phyloP scores from a whole-genome alignment of 2,888 invertebrate genomes.

The Sinopyrophorus schimmeli region DNA sequence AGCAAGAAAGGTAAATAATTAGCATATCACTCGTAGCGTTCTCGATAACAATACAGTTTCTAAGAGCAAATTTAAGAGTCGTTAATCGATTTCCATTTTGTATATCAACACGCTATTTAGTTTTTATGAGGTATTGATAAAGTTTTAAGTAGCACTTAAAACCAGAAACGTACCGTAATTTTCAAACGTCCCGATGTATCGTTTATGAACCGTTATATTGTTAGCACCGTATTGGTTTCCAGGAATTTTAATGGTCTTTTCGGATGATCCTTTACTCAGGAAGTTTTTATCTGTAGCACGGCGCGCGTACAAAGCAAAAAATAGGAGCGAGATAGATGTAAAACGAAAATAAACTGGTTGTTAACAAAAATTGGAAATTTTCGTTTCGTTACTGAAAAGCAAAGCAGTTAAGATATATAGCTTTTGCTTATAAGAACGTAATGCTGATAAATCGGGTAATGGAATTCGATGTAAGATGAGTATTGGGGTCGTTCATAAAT shows the following conservation, averaged over 20 bases:
- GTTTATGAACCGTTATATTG: slow-evolving; percentile 32
- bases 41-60: slow-evolving; percentile 6
- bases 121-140: slow-evolving; percentile 36
- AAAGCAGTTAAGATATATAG: slow-evolving; percentile 13
- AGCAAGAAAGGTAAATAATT: no score
- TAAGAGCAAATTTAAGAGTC: slow-evolving; percentile 25
- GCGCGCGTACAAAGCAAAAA: not conserved
- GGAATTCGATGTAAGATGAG: slow-evolving; percentile 29
- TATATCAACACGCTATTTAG: slow-evolving; percentile 33
- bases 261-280: not conserved
- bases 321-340: not conserved
- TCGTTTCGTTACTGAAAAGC: slow-evolving; percentile 7
- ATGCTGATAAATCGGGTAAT: slow-evolving; percentile 31
- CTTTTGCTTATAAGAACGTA: slow-evolving; percentile 28
- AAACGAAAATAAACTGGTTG: slow-evolving; percentile 1
- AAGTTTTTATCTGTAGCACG: slow-evolving; percentile 6
- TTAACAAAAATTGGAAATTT: slow-evolving; percentile 9
- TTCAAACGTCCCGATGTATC: slow-evolving; percentile 31
- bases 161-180: slow-evolving; percentile 35
- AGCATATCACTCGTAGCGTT: no score
- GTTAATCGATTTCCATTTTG: slow-evolving; percentile 40
- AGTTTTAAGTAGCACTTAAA: slow-evolving; percentile 39
- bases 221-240: slow-evolving; percentile 30
- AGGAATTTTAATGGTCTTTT: slow-evolving; percentile 31
- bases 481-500: slow-evolving; percentile 30